Conservation (phyloP, 2,888 invertebrate genomes). For the Diarsia rubi region DNA sequence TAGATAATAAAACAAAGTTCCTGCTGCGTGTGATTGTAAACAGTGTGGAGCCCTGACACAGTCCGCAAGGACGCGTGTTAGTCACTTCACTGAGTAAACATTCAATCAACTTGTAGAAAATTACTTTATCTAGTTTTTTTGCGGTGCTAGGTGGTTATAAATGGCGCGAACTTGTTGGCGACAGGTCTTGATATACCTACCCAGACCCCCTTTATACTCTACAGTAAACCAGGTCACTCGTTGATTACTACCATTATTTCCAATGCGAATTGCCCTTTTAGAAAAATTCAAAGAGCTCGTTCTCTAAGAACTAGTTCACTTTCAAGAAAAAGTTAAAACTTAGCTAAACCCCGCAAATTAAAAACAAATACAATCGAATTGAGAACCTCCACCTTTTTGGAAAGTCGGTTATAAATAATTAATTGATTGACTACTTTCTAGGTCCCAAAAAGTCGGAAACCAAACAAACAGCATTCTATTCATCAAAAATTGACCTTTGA, state of each 20-base stretch:
- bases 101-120: conserved; percentile 51
- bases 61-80: conserved; percentile 76
- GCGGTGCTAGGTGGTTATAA: not conserved
- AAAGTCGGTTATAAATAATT: too few species aligned
- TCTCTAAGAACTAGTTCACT: not conserved
- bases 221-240: not conserved
- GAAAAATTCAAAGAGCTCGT: not conserved
- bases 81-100: conserved; percentile 74
- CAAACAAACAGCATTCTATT: conserved; percentile 30
- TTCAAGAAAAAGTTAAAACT: not conserved
- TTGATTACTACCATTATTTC: not conserved
- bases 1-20: conserved; percentile 68
- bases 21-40: conserved; percentile 59
- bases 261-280: not conserved
- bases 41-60: conserved; percentile 70
- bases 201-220: not conserved
- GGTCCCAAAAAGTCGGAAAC: conserved; percentile 1
- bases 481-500: conserved; percentile 32
- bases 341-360: not conserved
- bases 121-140: conserved; percentile 50
- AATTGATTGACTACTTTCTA: not conserved
- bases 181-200: not conserved
- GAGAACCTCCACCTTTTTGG: too few species aligned
- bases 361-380: not conserved
- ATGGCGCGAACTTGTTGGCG: not conserved